These are phyloP conservation scores for Drepana falcataria DNA, from an alignment of 2,888 invertebrate genomes.

Conservation along the genomic window DNA sequence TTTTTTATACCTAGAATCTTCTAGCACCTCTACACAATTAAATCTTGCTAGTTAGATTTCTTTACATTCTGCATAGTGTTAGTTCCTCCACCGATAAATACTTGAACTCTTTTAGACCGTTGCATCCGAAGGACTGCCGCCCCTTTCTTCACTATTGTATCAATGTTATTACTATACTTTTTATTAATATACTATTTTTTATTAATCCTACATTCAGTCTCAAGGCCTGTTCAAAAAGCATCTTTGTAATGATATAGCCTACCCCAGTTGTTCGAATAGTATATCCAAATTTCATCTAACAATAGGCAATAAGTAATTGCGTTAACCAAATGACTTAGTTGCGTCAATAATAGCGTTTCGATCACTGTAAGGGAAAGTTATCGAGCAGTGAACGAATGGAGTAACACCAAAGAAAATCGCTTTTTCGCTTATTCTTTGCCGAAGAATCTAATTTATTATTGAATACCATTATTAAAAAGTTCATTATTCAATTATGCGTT, in stretches of 20 bases:
- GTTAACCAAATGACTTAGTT: neutral
- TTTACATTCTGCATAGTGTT: conserved; percentile 27
- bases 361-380: too few species aligned
- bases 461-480: too few species aligned
- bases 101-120: conserved; percentile 49
- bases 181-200: conserved; percentile 19
- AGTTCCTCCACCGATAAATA: conserved; percentile 33
- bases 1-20: conserved; percentile 46
- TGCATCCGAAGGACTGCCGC: conserved; percentile 73
- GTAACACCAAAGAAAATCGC: neutral
- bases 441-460: neutral
- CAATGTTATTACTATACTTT: conserved; percentile 66
- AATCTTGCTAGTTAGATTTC: conserved; percentile 33
- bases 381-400: neutral
- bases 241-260: neutral
- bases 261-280: neutral
- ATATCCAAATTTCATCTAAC: neutral
- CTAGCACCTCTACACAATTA: conserved; percentile 44
- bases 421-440: neutral
- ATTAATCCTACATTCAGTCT: neutral
- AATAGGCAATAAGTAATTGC: neutral
- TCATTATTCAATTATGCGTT: neutral
- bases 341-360: too few species aligned
- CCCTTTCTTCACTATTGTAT: conserved; percentile 78
- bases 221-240: neutral